phyloP scores from a whole-genome alignment of 2,797 vertebrate genomes.

The Enteromius argenteus region DNA sequence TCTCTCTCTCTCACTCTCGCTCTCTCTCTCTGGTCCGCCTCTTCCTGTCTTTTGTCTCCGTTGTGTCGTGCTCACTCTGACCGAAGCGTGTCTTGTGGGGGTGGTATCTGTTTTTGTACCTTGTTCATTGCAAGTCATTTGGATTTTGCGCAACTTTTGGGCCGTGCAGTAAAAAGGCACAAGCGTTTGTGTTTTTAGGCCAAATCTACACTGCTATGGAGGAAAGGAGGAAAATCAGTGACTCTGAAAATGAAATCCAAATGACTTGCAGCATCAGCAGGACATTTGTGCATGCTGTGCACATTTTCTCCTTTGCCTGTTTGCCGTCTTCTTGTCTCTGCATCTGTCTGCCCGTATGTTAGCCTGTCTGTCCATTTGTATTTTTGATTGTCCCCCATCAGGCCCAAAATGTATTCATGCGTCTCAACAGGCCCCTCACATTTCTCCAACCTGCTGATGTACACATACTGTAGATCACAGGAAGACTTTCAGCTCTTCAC shows the following conservation, averaged over 20 bases:
- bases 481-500: constrained; percentile 84
- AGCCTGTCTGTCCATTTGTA: constrained; percentile 50
- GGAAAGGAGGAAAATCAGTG: constrained; percentile 11
- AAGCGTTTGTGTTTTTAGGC: background rate
- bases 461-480: constrained; percentile 69
- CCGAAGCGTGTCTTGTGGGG: constrained; percentile 51
- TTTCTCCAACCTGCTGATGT: constrained; percentile 64
- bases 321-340: constrained; percentile 45
- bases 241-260: constrained; percentile 50
- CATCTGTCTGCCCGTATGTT: constrained; percentile 63
- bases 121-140: constrained; percentile 71
- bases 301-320: constrained; percentile 64
- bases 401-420: constrained; percentile 57
- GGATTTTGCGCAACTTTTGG: constrained; percentile 53
- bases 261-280: constrained; percentile 68
- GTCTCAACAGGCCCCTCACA: constrained; percentile 62
- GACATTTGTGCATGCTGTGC: constrained; percentile 72
- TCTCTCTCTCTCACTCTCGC: constrained; percentile 40
- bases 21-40: constrained; percentile 57
- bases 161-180: background rate
- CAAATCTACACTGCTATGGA: background rate
- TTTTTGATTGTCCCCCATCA: constrained; percentile 49
- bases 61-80: constrained; percentile 54
- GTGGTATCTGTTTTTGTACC: constrained; percentile 53
- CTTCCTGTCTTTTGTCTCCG: constrained; percentile 48